phyloP scores from a whole-genome alignment of 2,113 vertebrate species.

The Cervus canadensis region DNA sequence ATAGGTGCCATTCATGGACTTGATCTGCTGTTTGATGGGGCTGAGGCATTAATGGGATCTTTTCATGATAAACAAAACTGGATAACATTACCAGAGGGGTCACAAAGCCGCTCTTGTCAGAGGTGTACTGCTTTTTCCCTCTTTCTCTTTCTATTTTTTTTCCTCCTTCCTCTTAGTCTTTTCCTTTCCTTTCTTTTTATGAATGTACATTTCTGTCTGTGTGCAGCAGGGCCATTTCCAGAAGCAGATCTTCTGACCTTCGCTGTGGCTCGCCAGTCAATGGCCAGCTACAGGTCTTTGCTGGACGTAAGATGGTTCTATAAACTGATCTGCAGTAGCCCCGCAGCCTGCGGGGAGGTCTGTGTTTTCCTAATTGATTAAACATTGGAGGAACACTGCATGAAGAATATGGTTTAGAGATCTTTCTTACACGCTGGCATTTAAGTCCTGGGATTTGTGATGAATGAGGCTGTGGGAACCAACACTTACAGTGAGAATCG shows the following conservation, averaged over 20 bases:
- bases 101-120: constrained; percentile 83
- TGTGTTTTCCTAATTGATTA: constrained; percentile 41
- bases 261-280: constrained; percentile 59
- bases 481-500: background rate
- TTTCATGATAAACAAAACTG: constrained; percentile 89
- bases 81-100: constrained; percentile 84
- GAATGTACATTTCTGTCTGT: constrained; percentile 59
- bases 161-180: constrained; percentile 34
- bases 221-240: constrained; percentile 62
- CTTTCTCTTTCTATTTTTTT: background rate
- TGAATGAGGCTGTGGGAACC: constrained; percentile 36
- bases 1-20: constrained; percentile 95
- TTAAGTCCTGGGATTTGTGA: background rate
- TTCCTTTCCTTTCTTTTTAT: constrained; percentile 54
- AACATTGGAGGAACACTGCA: background rate
- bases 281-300: constrained; percentile 54
- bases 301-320: background rate
- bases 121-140: constrained; percentile 65
- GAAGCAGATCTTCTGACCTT: constrained; percentile 74
- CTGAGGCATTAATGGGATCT: constrained; percentile 84
- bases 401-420: constrained; percentile 1
- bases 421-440: background rate
- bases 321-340: background rate
- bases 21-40: constrained; percentile 85
- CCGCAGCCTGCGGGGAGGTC: background rate